Evolutionary conservation across 1,140 invertebrate species (phyloP).

Genomic region (Atopsyche davidsoni): DNA sequence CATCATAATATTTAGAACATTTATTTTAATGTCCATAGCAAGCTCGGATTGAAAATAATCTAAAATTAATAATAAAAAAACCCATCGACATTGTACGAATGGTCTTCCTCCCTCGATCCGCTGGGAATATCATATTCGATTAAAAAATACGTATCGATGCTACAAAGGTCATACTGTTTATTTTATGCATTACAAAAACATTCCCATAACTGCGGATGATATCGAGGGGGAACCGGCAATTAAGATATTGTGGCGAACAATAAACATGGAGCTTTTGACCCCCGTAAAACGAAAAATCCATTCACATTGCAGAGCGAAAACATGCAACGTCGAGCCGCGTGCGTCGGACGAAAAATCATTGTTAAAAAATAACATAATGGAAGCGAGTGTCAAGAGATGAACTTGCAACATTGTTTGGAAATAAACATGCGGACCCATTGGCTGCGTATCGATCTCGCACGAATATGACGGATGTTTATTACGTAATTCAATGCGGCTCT

Average conservation of each 20-base stretch:
- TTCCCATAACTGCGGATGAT: slow-evolving; percentile 12
- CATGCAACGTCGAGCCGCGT: slow-evolving; percentile 6
- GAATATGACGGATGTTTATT: no score
- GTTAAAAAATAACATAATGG: slow-evolving; percentile 10
- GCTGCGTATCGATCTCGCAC: no score
- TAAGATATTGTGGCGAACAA: slow-evolving; percentile 30
- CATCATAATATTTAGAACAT: no score
- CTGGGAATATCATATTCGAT: slow-evolving; percentile 11
- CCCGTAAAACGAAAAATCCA: slow-evolving; percentile 17
- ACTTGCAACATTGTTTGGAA: no score
- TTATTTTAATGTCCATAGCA: no score
- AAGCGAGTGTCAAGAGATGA: no score
- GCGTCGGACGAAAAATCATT: slow-evolving; percentile 15
- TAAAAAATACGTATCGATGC: slow-evolving; percentile 10
- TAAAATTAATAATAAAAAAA: no score
- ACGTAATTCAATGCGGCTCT: no score
- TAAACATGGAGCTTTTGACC: slow-evolving; percentile 18
- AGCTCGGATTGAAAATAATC: no score
- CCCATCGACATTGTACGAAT: no score
- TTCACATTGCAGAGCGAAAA: slow-evolving; percentile 20
- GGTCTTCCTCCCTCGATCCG: no score
- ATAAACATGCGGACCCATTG: no score
- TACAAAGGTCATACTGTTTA: slow-evolving; percentile 29
- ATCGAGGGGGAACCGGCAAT: slow-evolving; percentile 23
- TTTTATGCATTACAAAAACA: slow-evolving; percentile 30